phyloP scores from a whole-genome alignment of 1,140 invertebrate species.

The Nixonia krombeini region DNA sequence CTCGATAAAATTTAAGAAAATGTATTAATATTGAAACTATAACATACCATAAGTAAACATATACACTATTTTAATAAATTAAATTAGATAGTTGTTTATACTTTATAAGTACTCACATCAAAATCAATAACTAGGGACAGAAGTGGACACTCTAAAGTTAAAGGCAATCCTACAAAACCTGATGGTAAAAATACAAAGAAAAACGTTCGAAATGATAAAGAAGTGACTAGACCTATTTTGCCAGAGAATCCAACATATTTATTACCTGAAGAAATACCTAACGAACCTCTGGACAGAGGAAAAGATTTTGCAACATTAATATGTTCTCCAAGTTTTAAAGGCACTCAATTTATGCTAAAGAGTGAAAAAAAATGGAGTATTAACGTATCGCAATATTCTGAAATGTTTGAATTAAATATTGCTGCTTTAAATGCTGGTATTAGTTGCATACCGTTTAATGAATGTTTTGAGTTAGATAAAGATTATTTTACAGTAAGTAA shows the following conservation, averaged over 20 bases:
- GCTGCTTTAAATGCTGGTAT: constrained; percentile 46
- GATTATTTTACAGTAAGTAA: constrained; percentile 55
- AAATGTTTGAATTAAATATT: constrained; percentile 53
- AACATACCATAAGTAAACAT: too few species aligned
- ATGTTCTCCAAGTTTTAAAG: constrained; percentile 13
- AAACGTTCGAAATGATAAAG: too few species aligned
- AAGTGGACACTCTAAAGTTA: too few species aligned
- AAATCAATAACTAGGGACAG: too few species aligned
- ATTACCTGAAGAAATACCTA: not conserved
- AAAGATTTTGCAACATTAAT: constrained; percentile 30
- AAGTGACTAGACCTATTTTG: not conserved
- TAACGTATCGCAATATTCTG: constrained; percentile 44
- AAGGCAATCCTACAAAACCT: too few species aligned
- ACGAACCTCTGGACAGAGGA: constrained; percentile 16
- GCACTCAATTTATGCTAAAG: constrained; percentile 47
- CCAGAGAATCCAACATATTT: not conserved
- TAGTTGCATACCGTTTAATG: constrained; percentile 52
- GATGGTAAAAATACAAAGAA: too few species aligned
- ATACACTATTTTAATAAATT: too few species aligned
- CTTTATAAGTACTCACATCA: too few species aligned
- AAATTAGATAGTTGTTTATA: too few species aligned
- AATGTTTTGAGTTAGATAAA: constrained; percentile 39
- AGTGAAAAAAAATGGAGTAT: constrained; percentile 50
- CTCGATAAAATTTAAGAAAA: too few species aligned
- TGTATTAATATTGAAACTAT: too few species aligned